Percentiles rank a stretch among this genome's conserved stretches.
These are phyloP conservation scores for Nomada fucata DNA, from an alignment of 2,888 invertebrate species.

Conservation along the genomic window DNA sequence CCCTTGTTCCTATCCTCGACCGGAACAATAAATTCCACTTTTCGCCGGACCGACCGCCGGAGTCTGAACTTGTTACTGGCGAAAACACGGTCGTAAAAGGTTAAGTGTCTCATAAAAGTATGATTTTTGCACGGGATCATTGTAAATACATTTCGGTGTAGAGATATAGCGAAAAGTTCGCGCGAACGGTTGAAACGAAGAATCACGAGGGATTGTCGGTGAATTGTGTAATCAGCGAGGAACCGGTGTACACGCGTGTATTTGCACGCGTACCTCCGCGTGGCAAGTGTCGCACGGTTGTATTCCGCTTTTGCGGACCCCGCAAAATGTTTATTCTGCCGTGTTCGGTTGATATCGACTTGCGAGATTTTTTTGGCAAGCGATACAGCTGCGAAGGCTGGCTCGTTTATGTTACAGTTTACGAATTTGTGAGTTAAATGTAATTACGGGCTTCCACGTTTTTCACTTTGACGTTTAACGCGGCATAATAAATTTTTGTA, in stretches of 20 bases:
- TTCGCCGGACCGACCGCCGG: background rate
- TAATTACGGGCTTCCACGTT: background rate
- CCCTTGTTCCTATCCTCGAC: background rate
- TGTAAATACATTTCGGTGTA: conserved; percentile 6
- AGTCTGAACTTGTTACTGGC: background rate
- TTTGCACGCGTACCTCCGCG: background rate
- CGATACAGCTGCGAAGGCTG: background rate
- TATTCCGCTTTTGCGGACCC: background rate
- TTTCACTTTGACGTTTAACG: background rate
- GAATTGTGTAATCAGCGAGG: conserved; percentile 4
- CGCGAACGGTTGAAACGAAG: background rate
- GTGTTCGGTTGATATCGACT: background rate
- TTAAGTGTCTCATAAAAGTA: conserved; percentile 24
- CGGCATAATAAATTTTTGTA: no score
- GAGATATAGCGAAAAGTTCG: background rate
- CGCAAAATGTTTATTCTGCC: conserved; percentile 14
- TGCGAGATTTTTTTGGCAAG: background rate
- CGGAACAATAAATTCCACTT: conserved; percentile 25
- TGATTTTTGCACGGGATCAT: conserved; percentile 21
- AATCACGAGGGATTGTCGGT: background rate
- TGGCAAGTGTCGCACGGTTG: background rate
- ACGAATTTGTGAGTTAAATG: background rate
- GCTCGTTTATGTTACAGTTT: background rate
- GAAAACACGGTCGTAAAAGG: conserved; percentile 32
- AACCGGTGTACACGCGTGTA: background rate